A percentile compares a stretch with the other conserved stretches of the same genome.
Conservation (phyloP, 2,888 invertebrate species). For the Mesochorus sp. region DNA sequence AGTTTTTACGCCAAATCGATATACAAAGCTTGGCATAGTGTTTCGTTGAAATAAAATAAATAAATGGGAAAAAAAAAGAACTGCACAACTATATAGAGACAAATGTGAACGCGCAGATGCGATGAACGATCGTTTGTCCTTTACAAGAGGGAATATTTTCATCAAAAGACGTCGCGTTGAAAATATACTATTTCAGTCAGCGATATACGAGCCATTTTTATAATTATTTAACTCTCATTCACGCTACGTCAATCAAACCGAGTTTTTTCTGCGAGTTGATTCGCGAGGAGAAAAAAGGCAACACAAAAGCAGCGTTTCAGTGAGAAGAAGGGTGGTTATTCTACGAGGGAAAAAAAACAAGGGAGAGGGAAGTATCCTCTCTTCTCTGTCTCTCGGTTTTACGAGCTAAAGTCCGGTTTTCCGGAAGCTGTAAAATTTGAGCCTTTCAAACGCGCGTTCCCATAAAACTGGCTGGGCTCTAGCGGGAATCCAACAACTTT, state of each 20-base stretch:
- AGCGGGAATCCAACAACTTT: conserved; percentile 11
- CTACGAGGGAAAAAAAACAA: neutral
- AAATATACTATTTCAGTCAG: conserved; percentile 41
- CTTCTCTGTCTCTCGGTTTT: conserved; percentile 63
- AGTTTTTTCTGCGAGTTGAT: too few species aligned
- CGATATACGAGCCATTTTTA: conserved; percentile 52
- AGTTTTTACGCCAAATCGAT: conserved; percentile 44
- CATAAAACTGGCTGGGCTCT: conserved; percentile 66
- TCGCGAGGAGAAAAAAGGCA: too few species aligned
- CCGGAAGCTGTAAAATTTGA: conserved; percentile 75
- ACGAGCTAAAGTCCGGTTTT: conserved; percentile 71
- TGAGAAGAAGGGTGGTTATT: too few species aligned
- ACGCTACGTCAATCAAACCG: too few species aligned
- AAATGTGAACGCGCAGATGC: neutral
- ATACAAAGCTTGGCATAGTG: conserved; percentile 39
- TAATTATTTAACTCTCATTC: too few species aligned
- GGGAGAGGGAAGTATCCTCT: neutral
- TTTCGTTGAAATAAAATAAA: neutral
- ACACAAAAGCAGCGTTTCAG: too few species aligned
- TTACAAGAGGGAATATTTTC: neutral
- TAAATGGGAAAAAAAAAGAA: neutral
- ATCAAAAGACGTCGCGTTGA: neutral
- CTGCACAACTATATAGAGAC: neutral
- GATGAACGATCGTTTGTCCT: conserved; percentile 14
- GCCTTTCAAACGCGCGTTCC: conserved; percentile 69